Percentiles rank a stretch among this genome's conserved stretches.
Evolutionary conservation across 2,888 invertebrate species (phyloP).

Genomic region (Erynnis tages): DNA sequence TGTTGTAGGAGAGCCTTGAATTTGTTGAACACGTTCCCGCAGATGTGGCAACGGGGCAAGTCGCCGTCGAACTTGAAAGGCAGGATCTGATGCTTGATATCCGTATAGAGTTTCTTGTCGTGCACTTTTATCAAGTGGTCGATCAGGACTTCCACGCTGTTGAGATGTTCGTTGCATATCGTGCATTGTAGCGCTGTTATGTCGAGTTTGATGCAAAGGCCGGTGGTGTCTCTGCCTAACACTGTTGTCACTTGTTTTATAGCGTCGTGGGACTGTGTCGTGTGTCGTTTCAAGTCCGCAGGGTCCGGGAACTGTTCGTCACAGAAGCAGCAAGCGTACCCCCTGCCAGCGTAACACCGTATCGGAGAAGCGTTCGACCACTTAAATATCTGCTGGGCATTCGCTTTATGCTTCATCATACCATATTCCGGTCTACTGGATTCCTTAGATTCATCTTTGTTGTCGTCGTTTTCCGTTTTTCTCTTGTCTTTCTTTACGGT

Average conservation of each 20-base stretch:
- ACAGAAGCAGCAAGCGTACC: slow-evolving; percentile 46
- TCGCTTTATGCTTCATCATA: slow-evolving; percentile 30
- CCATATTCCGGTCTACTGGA: slow-evolving; percentile 2
- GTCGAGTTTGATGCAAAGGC: slow-evolving; percentile 47
- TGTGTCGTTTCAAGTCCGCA: slow-evolving; percentile 43
- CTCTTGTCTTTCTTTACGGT: slow-evolving; percentile 12
- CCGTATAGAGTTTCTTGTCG: slow-evolving; percentile 38
- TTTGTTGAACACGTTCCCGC: slow-evolving; percentile 61
- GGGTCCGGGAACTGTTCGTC: slow-evolving; percentile 37
- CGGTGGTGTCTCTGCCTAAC: slow-evolving; percentile 30
- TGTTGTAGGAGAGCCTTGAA: slow-evolving; percentile 69
- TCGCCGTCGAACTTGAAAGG: slow-evolving; percentile 55
- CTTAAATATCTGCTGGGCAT: slow-evolving; percentile 36
- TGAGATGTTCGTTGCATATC: slow-evolving; percentile 41
- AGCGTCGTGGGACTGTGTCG: slow-evolving; percentile 35
- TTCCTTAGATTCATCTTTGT: not conserved
- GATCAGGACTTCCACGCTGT: slow-evolving; percentile 40
- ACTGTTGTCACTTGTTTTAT: slow-evolving; percentile 34
- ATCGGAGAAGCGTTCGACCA: slow-evolving; percentile 50
- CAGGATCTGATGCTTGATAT: slow-evolving; percentile 52
- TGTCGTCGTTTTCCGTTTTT: slow-evolving; percentile 20
- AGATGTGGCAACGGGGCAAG: slow-evolving; percentile 57
- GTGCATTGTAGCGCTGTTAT: slow-evolving; percentile 49
- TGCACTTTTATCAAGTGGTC: slow-evolving; percentile 44
- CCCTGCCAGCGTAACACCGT: slow-evolving; percentile 37